A percentile compares a stretch with the other conserved stretches of the same genome.
Conservation (phyloP, 2,797 vertebrate genomes). For the Triplophysa yarkandensis region DNA sequence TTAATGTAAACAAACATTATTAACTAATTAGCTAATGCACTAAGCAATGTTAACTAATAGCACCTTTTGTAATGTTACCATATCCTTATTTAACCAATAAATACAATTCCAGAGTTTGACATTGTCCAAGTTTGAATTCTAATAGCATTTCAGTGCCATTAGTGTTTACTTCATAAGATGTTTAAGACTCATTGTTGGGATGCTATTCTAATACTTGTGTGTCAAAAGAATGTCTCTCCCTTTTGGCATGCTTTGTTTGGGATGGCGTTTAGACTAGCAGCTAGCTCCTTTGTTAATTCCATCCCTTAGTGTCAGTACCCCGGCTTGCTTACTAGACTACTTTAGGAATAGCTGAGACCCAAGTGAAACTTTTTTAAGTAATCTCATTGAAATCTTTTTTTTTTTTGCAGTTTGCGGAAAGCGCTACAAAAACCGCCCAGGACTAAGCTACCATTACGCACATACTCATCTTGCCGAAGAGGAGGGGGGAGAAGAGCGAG, state of each 20-base stretch:
- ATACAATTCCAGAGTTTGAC: background rate
- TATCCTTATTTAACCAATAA: background rate
- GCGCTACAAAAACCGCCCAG: conserved; percentile 97
- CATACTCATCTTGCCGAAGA: conserved; percentile 96
- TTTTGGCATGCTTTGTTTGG: conserved; percentile 4
- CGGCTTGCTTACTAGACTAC: conserved; percentile 13
- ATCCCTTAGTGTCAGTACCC: conserved; percentile 20
- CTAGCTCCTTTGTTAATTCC: conserved; percentile 27
- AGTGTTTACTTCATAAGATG: background rate
- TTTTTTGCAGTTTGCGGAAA: conserved; percentile 88
- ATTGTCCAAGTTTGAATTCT: background rate
- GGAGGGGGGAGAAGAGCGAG: conserved; percentile 91
- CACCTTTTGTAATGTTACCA: too few species aligned
- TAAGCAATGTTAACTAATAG: too few species aligned
- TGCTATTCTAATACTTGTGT: conserved; percentile 19
- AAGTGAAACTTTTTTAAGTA: background rate
- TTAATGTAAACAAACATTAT: too few species aligned
- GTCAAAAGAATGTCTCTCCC: conserved; percentile 21
- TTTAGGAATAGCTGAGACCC: background rate
- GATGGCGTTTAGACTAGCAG: conserved; percentile 11
- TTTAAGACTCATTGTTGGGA: conserved; percentile 12
- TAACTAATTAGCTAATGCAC: too few species aligned
- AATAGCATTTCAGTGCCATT: background rate
- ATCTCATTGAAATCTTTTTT: conserved; percentile 23
- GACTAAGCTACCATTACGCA: conserved; percentile 96